Percentiles rank a stretch among this genome's conserved stretches.
phyloP scores from a whole-genome alignment of 2,888 invertebrate genomes.

The Amphiduros pacificus region DNA sequence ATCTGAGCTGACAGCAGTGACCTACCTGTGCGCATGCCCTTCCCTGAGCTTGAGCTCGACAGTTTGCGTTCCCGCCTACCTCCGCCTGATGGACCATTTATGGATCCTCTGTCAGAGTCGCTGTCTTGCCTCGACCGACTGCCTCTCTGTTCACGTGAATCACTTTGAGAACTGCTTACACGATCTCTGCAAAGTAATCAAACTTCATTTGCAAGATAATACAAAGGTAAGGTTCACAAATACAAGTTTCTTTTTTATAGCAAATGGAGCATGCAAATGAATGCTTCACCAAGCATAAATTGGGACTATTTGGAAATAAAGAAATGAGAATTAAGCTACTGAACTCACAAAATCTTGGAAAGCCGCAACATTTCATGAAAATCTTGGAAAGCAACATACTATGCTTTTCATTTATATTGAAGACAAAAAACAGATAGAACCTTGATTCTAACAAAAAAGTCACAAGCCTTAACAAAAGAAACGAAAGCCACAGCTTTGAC shows the following conservation, averaged over 20 bases:
- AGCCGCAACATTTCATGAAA: too few species aligned
- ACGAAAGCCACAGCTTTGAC: too few species aligned
- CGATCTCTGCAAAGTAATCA: neutral
- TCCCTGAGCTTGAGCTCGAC: conserved; percentile 42
- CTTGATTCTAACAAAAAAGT: too few species aligned
- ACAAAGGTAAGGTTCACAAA: neutral
- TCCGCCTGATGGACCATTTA: too few species aligned
- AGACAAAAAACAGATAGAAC: too few species aligned
- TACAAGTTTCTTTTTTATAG: too few species aligned
- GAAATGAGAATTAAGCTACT: neutral
- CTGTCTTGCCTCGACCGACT: conserved; percentile 11
- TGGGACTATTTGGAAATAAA: neutral
- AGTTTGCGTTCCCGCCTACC: conserved; percentile 40
- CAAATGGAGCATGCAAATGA: neutral
- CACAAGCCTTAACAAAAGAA: too few species aligned
- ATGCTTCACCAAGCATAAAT: neutral
- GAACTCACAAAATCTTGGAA: neutral
- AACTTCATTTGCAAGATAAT: neutral
- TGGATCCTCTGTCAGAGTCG: neutral
- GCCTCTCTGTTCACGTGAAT: neutral
- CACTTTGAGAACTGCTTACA: conserved; percentile 9
- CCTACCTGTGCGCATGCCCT: conserved; percentile 40
- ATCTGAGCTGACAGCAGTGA: conserved; percentile 1
- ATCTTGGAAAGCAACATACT: too few species aligned
- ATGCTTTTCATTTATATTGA: too few species aligned